These are phyloP conservation scores for Zaprionus tsacasi DNA, from an alignment of 1,140 invertebrate species.

Conservation along the genomic window DNA sequence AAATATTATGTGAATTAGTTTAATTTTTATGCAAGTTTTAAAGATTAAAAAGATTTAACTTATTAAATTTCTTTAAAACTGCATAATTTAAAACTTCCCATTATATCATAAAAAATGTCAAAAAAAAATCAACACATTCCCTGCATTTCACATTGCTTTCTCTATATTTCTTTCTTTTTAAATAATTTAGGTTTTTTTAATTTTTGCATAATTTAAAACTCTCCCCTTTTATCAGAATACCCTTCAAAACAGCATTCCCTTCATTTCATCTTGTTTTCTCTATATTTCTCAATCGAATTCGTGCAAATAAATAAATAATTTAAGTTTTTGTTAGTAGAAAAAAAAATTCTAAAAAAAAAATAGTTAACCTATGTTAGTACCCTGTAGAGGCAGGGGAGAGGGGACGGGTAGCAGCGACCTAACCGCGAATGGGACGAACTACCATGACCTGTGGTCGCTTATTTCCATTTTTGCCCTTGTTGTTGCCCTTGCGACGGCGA, in stretches of 20 bases:
- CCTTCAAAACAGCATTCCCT: not conserved
- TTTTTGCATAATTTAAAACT: no score
- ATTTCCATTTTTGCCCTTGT: slow-evolving; percentile 46
- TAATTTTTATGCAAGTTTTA: no score
- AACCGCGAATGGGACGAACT: slow-evolving; percentile 66
- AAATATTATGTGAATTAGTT: no score
- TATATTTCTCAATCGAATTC: not conserved
- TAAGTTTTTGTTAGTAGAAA: slow-evolving; percentile 42
- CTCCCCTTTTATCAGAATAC: no score
- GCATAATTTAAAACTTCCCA: not conserved
- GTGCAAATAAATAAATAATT: slow-evolving; percentile 49
- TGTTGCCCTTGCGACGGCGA: slow-evolving; percentile 65
- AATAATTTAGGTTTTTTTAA: no score
- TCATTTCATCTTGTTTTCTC: not conserved
- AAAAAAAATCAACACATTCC: no score
- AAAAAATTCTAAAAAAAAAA: slow-evolving; percentile 49
- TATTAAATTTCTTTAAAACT: not conserved
- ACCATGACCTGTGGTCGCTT: slow-evolving; percentile 63
- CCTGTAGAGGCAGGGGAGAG: not conserved
- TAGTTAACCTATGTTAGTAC: not conserved
- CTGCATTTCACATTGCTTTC: no score
- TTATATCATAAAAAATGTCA: not conserved
- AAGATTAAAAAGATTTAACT: no score
- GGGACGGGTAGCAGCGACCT: not conserved
- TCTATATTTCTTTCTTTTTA: not conserved